Base-by-base conservation (phyloP, 2,113 vertebrate species). In the Toxotes chatareus region DNA sequence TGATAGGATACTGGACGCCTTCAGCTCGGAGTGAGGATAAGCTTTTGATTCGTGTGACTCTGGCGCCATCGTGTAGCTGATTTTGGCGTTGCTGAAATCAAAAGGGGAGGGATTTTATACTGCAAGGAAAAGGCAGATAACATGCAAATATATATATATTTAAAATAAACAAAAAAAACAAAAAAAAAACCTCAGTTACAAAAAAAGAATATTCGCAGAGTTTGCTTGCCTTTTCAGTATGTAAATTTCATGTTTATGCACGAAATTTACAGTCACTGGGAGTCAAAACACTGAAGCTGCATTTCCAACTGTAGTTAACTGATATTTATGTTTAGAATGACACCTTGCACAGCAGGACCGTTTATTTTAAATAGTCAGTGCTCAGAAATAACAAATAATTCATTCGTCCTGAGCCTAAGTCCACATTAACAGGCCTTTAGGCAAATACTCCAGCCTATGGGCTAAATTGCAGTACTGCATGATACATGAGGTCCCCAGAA, bases 41-140 rank as follows among this genome's bases (percentile, higher is more conserved):
- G 66, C 21, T 34, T 66, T 66, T 65, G 1, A 82, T 91, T 31
- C 21, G 46, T 56, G 73, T 7, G 76, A 46, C 92, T 94, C 89
- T 93, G 85, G 90, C 93, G 93, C 94, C 92, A 93, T 88, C 94
- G 44, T 89, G 93, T 64, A 84, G 91, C 86, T 8, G 67, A 60
- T 42, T 61, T n/a, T 13, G 90, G 93, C n/a, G 46, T 91, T 92
- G 78, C 92, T 63, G 42, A 0, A 49, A 73, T 38, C 0, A 32
- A 70, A 76, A 14, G 14, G 19, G 13, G 68, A 44, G 2, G 3
- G 7, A 1, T 8, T 23, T 47, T 44, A 32, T 61, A 32, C 12
- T 60, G 13, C 17, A 57, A 75, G 13, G 10, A 46, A 49, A 3
- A 16, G 7, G 12, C 13, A 12, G 21, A 7, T 16, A 23, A 56